Base-by-base conservation (phyloP, 2,113 vertebrate species). In the Cynocephalus volans region DNA sequence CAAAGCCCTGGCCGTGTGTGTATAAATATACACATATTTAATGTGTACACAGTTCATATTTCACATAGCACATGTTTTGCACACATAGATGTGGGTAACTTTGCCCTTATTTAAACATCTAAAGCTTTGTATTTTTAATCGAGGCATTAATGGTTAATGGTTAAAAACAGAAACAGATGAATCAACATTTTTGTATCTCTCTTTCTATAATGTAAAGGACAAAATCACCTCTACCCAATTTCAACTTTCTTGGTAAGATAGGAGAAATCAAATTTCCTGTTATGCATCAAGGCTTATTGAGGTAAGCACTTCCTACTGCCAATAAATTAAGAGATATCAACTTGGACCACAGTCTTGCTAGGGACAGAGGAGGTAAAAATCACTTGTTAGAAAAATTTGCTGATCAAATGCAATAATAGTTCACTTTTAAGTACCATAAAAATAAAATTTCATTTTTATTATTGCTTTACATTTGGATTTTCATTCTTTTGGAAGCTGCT, bases 371-470 rank as follows among this genome's bases (percentile, higher is more conserved):
- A 12, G 73, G 13, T 56, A 28, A 79, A 90, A 89, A 75, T 56
- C 10, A 69, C 9, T 67, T 50, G 2, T 48, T 89, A 54, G 5
- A 3, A 90, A 95, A 95, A 81, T 33, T 45, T 92, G 60, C 48
- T 52, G 64, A 96, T 90, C 76, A 60, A 75, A 58, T 56, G 7
- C 17, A 84, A 10, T 58, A 54, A 88, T 33, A 75, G 14, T 45
- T 10, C 21, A 8, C 56, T 90, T 79, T 91, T 77, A 67, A 89
- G 15, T 86, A 92, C 41, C 76, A 36, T 60, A 70, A 11, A 92
- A 95, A 88, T 45, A 65, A 9, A 69, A 64, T 24, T 75, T 93
- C 12, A 83, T 64, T 96, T 56, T 84, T 65, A n/a, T 90, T 67
- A 67, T 65, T 92, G 69, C 50, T 90, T 1, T 89, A 17, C 14